phyloP scores from a whole-genome alignment of 2,797 vertebrate genomes.

The Phrynocephalus forsythii region DNA sequence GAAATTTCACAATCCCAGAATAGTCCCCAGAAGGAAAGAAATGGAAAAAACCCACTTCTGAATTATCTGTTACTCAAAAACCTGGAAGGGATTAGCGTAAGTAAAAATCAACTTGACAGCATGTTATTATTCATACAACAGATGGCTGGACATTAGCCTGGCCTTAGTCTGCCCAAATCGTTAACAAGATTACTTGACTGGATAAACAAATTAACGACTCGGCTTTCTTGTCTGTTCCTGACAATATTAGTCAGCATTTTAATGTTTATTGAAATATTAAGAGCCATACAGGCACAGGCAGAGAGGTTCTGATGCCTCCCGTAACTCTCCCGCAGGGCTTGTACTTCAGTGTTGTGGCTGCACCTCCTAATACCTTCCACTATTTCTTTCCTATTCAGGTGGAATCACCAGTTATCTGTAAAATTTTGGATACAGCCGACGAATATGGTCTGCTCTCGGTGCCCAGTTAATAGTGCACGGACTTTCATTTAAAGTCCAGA shows the following conservation, averaged over 20 bases:
- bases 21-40: neutral
- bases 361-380: neutral
- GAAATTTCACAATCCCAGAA: neutral
- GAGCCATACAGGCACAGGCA: neutral
- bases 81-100: neutral
- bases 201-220: neutral
- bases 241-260: neutral
- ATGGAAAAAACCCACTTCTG: neutral
- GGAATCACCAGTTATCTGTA: constrained; percentile 97
- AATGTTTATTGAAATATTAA: neutral
- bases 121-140: neutral
- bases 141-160: neutral
- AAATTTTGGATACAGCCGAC: constrained; percentile 95
- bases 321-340: too few relatives aligned
- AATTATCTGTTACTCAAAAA: neutral
- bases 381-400: constrained; percentile 79
- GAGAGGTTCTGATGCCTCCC: neutral
- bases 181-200: neutral
- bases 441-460: constrained; percentile 93
- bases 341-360: neutral
- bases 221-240: neutral
- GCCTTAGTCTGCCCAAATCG: neutral
- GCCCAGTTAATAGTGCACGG: constrained; percentile 80
- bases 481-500: constrained; percentile 31
- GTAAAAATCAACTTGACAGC: too few relatives aligned